Evolutionary conservation across 2,888 invertebrate species (phyloP), one percentile per base, ranked within the genome.

Genomic region (Eupithecia subumbrata): DNA sequence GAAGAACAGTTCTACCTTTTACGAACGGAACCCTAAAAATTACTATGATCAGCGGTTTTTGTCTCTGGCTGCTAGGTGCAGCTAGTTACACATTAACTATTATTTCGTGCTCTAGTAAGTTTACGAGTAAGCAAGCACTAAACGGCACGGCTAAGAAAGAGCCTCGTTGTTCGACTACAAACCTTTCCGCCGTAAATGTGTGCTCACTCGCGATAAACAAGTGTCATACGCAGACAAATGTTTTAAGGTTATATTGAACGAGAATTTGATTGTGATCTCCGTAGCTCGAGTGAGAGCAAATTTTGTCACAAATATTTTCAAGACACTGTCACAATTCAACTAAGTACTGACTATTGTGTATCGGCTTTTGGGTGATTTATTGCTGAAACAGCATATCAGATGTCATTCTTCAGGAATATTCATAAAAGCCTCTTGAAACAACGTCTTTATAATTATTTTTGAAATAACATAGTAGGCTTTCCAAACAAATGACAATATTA

Each of bases 41-140:
- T 37, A 37, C 37, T 4, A 14, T 45, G 5, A 5, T 16, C 45
- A 45, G 14, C 2, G 4, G 5, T 45, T 5, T 45, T 45, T 45
- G 4, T 45, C 16, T 45, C 45, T 45, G 45, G 14, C 12, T 43
- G 43, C 43, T 43, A 43, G 12, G 12, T 43, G 12, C 3, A 12
- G 43, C 12, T 40, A 8, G n/a, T n/a, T 22, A 18, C 56, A 11
- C 12, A 22, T 7, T 37, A 64, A 37, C 66, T 40, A 40, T 67
- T 67, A 67, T 67, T 66, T 37, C 66, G 66, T 40, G n/a, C 40
- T 37, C 22, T 11, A n/a, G 66, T 11, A 37, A 37, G 34, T 67
- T 67, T 12, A 67, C 66, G 66, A 40, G 37, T 30, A 40, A 22
- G n/a, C 12, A 40, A 22, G n/a, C 12, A 67, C 66, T 67, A 40